Evolutionary conservation across 1,140 invertebrate genomes (phyloP), one percentile per base, ranked within the genome.

Genomic region (Neotoxoptera formosana): DNA sequence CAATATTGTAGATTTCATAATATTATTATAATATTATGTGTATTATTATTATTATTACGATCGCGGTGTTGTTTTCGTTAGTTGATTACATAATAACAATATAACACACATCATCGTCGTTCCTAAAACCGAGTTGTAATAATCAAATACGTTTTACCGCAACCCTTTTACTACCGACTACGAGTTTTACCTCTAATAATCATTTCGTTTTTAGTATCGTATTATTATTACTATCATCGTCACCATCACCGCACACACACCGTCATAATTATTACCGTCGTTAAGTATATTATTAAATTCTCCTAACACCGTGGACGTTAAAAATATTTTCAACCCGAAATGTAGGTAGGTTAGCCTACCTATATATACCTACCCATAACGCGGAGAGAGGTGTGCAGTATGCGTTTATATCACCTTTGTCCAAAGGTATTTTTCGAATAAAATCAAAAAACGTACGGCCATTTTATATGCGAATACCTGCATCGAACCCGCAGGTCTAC

Each of bases 161-260:
- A 76, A 76, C 60, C n/a, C 14, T 76, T 76, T 76, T 34, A 76
- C n/a, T 17, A n/a, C 9, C 60, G 4, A 30, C n/a, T n/a, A n/a
- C 8, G 30, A 67, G 9, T 67, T 67, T n/a, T n/a, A 67, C 30
- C 30, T 67, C 11, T n/a, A 76, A 76, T 76, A 76, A 76, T 34
- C 60, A 76, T n/a, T 76, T n/a, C n/a, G 14, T 76, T 76, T 67
- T n/a, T 34, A 76, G 17, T 76, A n/a, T n/a, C 6, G 14, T 76
- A n/a, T 67, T 67, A 76, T 76, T n/a, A 76, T 76, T 67, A 76
- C 14, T 76, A 76, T 76, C 60, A n/a, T n/a, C 60, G n/a, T n/a
- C n/a, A 17, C 4, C 30, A n/a, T 76, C 14, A 76, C 14, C 30
- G n/a, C n/a, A n/a, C 30, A n/a, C 4, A 17, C 30, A n/a, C n/a